Conservation (phyloP, 1,140 invertebrate species). For the Galendromus occidentalis region DNA sequence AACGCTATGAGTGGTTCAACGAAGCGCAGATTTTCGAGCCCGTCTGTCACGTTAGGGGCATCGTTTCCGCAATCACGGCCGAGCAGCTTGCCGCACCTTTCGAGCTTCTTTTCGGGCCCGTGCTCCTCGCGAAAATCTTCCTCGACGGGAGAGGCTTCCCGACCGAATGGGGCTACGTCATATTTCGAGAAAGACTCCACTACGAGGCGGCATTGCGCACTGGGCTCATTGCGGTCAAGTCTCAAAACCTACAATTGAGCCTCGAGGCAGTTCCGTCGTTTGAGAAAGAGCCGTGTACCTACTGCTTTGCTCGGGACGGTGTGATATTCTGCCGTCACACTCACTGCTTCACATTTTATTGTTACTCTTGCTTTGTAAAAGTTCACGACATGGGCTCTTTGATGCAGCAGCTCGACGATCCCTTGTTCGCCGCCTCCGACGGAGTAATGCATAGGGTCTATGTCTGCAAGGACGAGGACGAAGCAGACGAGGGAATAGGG, state of each 20-base stretch:
- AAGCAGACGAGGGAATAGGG: no score
- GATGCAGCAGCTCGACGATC: background rate
- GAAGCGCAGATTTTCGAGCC: background rate
- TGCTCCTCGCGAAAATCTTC: constrained; percentile 1
- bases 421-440: background rate
- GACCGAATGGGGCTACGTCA: background rate
- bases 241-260: background rate
- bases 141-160: background rate
- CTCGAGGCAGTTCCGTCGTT: background rate
- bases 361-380: background rate
- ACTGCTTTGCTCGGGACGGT: background rate
- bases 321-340: background rate
- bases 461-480: background rate
- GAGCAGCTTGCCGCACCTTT: background rate
- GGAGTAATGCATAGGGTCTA: background rate
- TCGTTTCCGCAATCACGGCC: background rate
- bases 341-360: background rate
- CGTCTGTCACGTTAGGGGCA: background rate
- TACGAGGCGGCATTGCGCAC: background rate
- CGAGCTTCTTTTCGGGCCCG: background rate
- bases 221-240: background rate
- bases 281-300: background rate
- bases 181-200: background rate
- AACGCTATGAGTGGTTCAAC: background rate
- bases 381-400: background rate